phyloP scores from a whole-genome alignment of 2,888 invertebrate genomes.

The Epistrophe eligans region DNA sequence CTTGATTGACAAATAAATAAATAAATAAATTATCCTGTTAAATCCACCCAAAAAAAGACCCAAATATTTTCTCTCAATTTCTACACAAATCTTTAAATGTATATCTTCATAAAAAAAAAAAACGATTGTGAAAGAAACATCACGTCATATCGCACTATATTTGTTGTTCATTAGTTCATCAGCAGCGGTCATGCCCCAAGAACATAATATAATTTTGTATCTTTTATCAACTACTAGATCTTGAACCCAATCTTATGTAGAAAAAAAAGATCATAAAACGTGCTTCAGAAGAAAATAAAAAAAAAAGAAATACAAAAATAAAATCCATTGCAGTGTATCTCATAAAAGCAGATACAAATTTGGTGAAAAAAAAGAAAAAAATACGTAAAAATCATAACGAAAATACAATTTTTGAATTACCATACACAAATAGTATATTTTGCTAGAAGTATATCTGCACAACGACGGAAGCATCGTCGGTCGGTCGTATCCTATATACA shows the following conservation, averaged over 20 bases:
- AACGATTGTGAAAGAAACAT: slow-evolving; percentile 6
- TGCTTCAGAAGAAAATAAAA: slow-evolving; percentile 24
- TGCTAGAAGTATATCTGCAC: neutral
- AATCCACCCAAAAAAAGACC: too few species aligned
- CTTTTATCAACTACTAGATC: slow-evolving; percentile 64
- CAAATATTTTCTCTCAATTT: too few species aligned
- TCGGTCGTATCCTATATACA: neutral
- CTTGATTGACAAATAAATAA: too few species aligned
- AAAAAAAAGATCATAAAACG: slow-evolving; percentile 60
- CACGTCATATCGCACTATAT: slow-evolving; percentile 57
- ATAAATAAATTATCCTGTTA: too few species aligned
- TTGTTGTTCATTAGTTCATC: slow-evolving; percentile 71
- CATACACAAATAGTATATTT: slow-evolving; percentile 35
- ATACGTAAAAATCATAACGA: slow-evolving; percentile 55
- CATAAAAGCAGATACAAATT: slow-evolving; percentile 35
- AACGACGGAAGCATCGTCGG: neutral
- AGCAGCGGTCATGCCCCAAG: slow-evolving; percentile 54
- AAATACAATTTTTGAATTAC: slow-evolving; percentile 67
- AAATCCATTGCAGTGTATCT: slow-evolving; percentile 53
- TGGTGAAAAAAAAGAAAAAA: slow-evolving; percentile 11
- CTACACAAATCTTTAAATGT: too few species aligned
- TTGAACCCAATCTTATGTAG: slow-evolving; percentile 49
- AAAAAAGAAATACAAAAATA: slow-evolving; percentile 17
- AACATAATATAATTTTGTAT: slow-evolving; percentile 66
- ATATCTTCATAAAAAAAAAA: neutral